Percentiles rank a stretch among this genome's conserved stretches.
Evolutionary conservation across 2,888 invertebrate species (phyloP).

Genomic region (Euplexia lucipara): DNA sequence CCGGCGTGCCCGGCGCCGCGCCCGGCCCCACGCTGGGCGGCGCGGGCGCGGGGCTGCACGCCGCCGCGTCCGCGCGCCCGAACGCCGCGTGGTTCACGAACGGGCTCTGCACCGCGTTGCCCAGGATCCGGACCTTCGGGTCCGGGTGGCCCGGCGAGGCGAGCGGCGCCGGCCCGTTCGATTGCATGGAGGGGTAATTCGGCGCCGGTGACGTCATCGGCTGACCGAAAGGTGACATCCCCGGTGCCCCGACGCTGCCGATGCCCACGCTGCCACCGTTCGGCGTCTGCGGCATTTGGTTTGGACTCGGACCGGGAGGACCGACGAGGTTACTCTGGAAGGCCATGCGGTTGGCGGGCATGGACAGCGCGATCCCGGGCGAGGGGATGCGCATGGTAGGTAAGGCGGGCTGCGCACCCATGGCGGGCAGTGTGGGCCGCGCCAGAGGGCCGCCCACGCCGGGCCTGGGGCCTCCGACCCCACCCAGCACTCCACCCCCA

Average conservation of each 20-base stretch:
- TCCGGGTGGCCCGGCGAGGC: constrained; percentile 89
- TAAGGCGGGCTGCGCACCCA: constrained; percentile 70
- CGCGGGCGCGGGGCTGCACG: constrained; percentile 83
- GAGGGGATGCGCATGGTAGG: constrained; percentile 93
- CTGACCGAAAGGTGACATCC: constrained; percentile 94
- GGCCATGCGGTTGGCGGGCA: constrained; percentile 85
- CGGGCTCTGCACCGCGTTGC: constrained; percentile 89
- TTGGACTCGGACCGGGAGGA: constrained; percentile 95
- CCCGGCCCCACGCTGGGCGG: constrained; percentile 70
- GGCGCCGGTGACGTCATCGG: constrained; percentile 92
- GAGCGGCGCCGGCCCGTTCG: constrained; percentile 91
- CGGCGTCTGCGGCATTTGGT: constrained; percentile 89
- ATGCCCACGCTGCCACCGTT: constrained; percentile 89
- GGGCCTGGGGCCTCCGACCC: constrained; percentile 68
- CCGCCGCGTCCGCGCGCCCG: constrained; percentile 71
- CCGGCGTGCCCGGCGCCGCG: constrained; percentile 64
- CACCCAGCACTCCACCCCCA: constrained; percentile 74
- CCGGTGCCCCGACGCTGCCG: constrained; percentile 91
- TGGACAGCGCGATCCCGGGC: constrained; percentile 90
- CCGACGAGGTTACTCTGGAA: constrained; percentile 93
- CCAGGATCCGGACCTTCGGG: constrained; percentile 87
- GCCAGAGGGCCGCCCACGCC: constrained; percentile 69
- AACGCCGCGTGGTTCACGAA: constrained; percentile 85
- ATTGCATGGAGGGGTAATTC: constrained; percentile 90
- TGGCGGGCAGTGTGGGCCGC: constrained; percentile 63